phyloP scores from a whole-genome alignment of 2,113 vertebrate species.

The Dromiciops gliroides region DNA sequence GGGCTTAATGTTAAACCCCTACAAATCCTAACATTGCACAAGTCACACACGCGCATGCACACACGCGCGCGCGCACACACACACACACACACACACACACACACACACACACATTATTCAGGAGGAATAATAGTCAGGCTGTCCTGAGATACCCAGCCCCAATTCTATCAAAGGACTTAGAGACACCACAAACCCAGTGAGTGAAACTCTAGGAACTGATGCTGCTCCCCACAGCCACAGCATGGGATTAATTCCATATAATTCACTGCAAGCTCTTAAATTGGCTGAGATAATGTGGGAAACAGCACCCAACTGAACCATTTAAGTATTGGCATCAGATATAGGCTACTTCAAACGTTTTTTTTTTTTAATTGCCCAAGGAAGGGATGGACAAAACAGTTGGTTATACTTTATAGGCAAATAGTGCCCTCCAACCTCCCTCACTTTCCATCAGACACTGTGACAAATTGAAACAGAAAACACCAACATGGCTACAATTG shows the following conservation, averaged over 20 bases:
- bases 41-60: not conserved
- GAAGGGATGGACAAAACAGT: not conserved
- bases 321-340: conserved; percentile 20
- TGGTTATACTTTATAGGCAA: not conserved
- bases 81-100: not conserved
- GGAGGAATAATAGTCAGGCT: conserved; percentile 51
- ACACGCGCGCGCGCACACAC: not conserved
- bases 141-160: not conserved
- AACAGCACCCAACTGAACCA: not conserved
- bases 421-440: not conserved
- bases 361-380: not conserved
- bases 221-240: conserved; percentile 15
- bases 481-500: not conserved
- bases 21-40: conserved; percentile 53
- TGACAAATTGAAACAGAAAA: conserved; percentile 14
- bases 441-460: not conserved
- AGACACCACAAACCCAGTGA: conserved; percentile 34
- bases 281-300: conserved; percentile 47
- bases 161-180: conserved; percentile 29
- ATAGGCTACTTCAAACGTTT: not conserved
- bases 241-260: conserved; percentile 54
- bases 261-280: conserved; percentile 54
- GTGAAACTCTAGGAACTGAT: conserved; percentile 28
- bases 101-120: not conserved
- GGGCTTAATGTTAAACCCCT: conserved; percentile 52